Evolutionary conservation across 2,113 vertebrate species (phyloP).

Genomic region (Ibidorhyncha struthersii): DNA sequence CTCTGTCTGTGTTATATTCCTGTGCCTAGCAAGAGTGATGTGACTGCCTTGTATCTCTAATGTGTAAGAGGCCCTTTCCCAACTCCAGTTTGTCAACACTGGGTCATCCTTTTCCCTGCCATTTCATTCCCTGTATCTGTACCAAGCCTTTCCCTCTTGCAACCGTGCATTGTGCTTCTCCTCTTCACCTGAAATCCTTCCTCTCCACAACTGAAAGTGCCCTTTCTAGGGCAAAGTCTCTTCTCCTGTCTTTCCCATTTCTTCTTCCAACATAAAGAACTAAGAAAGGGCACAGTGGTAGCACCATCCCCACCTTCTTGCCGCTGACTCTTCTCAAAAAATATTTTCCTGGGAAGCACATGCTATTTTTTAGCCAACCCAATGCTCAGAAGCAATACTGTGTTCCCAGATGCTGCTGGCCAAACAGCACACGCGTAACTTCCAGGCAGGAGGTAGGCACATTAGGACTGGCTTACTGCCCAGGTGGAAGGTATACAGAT

Average conservation of each 20-base stretch:
- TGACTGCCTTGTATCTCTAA: background rate
- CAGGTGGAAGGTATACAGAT: background rate
- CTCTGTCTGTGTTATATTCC: background rate
- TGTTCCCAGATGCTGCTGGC: conserved; percentile 26
- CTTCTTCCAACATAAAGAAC: conserved; percentile 4
- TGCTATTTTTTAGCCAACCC: background rate
- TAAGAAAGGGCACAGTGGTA: background rate
- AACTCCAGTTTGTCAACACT: background rate
- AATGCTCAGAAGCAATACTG: background rate
- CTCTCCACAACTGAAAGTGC: background rate
- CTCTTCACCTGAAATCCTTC: background rate
- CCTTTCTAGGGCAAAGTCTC: background rate
- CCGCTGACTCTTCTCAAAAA: background rate
- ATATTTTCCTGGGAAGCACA: conserved; percentile 44
- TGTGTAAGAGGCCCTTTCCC: background rate
- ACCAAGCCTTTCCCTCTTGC: background rate
- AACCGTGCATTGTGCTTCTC: background rate
- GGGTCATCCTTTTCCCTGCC: background rate
- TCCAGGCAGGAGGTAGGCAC: conserved; percentile 60
- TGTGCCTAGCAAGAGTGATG: background rate
- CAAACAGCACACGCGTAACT: background rate
- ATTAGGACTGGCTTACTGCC: conserved; percentile 36
- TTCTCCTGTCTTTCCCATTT: background rate
- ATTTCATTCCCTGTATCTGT: background rate
- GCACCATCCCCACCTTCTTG: background rate